Conservation (phyloP, 2,888 invertebrate species). For the Drosophila longiperda region DNA sequence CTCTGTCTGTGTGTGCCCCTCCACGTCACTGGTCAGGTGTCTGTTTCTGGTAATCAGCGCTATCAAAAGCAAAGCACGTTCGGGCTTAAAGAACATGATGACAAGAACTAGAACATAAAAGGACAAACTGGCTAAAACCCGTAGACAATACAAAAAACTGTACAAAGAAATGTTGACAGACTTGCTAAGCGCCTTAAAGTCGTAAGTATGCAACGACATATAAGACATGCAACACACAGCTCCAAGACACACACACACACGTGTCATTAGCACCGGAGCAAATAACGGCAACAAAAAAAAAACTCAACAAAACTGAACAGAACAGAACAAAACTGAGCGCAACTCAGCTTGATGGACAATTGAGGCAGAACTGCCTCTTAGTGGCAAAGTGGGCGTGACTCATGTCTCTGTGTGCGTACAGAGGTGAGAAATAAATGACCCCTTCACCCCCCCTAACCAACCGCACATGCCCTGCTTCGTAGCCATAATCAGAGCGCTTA, state of each 20-base stretch:
- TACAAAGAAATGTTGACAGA: slow-evolving; percentile 49
- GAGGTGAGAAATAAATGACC: slow-evolving; percentile 46
- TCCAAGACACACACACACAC: slow-evolving; percentile 43
- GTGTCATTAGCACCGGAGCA: slow-evolving; percentile 57
- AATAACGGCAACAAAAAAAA: slow-evolving; percentile 9
- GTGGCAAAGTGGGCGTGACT: slow-evolving; percentile 40
- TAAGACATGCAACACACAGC: slow-evolving; percentile 23
- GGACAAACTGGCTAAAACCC: slow-evolving; percentile 6
- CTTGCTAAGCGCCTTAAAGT: slow-evolving; percentile 68
- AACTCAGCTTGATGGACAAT: slow-evolving; percentile 49
- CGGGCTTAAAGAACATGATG: slow-evolving; percentile 45
- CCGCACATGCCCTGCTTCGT: slow-evolving; percentile 1
- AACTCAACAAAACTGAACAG: not conserved
- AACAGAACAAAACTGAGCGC: slow-evolving; percentile 1
- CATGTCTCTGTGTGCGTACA: slow-evolving; percentile 5
- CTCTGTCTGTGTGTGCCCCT: not conserved
- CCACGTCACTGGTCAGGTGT: slow-evolving; percentile 1
- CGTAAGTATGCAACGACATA: slow-evolving; percentile 46
- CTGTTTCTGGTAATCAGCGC: slow-evolving; percentile 59
- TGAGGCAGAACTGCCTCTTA: slow-evolving; percentile 27
- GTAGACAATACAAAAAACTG: slow-evolving; percentile 17
- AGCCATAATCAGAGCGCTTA: slow-evolving; percentile 62
- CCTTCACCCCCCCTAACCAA: not conserved
- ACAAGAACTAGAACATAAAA: slow-evolving; percentile 34
- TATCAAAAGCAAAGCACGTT: slow-evolving; percentile 67